phyloP scores from a whole-genome alignment of 2,113 vertebrate species.

The Butorides virescens region DNA sequence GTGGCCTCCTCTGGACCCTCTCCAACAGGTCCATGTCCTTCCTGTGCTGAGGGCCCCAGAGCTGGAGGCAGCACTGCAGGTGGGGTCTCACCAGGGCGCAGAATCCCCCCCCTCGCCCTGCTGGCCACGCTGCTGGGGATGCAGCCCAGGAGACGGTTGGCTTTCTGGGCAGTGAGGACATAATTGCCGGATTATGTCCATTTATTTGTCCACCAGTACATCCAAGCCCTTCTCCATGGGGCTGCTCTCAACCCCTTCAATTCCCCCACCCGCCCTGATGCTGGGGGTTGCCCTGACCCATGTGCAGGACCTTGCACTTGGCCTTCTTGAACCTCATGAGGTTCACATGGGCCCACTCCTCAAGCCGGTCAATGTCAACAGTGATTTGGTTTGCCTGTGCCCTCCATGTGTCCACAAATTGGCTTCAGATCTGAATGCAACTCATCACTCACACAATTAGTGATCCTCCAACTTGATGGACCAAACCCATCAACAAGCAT shows the following conservation, averaged over 20 bases:
- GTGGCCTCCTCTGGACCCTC: neutral
- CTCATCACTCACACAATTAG: neutral
- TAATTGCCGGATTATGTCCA: fast-evolving
- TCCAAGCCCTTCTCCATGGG: neutral
- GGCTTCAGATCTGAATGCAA: neutral
- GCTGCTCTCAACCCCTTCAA: neutral
- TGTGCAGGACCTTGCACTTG: neutral
- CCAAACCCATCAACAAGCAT: neutral
- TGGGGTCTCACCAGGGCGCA: neutral
- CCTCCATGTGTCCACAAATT: neutral
- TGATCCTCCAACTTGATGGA: neutral
- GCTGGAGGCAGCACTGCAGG: neutral
- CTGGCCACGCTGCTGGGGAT: neutral
- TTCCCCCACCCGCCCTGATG: no score
- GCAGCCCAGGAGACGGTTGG: neutral
- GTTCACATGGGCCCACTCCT: neutral
- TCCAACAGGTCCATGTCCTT: neutral
- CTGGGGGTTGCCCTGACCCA: fast-evolving
- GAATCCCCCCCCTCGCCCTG: neutral
- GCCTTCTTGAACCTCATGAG: neutral
- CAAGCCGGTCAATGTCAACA: neutral
- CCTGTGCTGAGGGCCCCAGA: fast-evolving
- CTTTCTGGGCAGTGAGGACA: fast-evolving
- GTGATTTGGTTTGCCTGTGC: fast-evolving
- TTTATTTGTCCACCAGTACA: neutral